Evolutionary conservation across 1,140 invertebrate genomes (phyloP), one percentile per base, ranked within the genome.

Genomic region (Ostrea edulis): DNA sequence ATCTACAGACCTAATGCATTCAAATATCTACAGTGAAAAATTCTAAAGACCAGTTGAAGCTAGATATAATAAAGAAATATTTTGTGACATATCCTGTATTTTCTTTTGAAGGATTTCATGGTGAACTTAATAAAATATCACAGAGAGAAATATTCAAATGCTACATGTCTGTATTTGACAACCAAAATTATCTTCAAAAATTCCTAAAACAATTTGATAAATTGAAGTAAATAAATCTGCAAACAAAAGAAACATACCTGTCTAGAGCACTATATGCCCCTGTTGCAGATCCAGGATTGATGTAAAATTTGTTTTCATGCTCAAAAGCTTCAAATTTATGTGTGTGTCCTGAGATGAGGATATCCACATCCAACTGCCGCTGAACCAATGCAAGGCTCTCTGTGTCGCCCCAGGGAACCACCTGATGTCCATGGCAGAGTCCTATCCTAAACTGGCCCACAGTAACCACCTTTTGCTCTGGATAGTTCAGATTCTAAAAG

Each of bases 321-420:
- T 99, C 99, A 94, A 98, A 99, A 0, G 98, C 98, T 95, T 99
- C 98, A 96, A 99, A 99, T 92, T 98, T 98, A 95, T 99, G 99
- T 9, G 99, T 99, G 94, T 99, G 99, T 0, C 99, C 99, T 22
- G 98, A 98, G 93, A 99, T 99, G 11, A 99, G 96, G 92, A 99
- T 99, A 95, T 99, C 99, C 20, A 99, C 99, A 95, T 99, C 98
- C 17, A 99, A 95, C 95, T 99, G 99, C 54, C 99, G 96, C 93
- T 99, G 99, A 62, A 99, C 97, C 87, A 99, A 96, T 0, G 98
- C 98, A 71, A 99, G 95, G 20, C 98, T 97, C 94, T 99, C 98
- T 8, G 97, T 97, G 95, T 99, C 98, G 22, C 98, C 98, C 97
- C 99, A 99, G 0, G 99, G 99, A 20, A 99, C 98, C 14, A 99